These are phyloP conservation scores for Cataglyphis albicans DNA, from an alignment of 2,888 invertebrate species.

Conservation along the genomic window DNA sequence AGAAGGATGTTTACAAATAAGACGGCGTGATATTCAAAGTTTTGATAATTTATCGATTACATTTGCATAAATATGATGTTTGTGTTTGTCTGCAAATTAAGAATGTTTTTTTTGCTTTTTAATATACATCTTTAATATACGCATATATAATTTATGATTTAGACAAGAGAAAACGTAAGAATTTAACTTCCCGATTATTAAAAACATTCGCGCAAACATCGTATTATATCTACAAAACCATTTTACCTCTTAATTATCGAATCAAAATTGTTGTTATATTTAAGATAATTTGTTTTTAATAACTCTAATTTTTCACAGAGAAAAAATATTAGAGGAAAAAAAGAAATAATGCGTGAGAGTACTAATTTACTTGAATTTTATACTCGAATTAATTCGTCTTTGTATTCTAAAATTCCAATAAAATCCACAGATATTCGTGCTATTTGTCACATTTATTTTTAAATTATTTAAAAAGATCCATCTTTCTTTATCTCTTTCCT, in stretches of 20 bases:
- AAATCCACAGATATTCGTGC: not conserved
- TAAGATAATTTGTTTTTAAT: not conserved
- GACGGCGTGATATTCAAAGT: no score
- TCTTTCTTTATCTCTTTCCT: slow-evolving; percentile 16
- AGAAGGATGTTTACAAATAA: no score
- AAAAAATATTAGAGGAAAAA: not conserved
- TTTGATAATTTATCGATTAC: no score
- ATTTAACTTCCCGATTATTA: not conserved
- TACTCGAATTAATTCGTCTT: not conserved
- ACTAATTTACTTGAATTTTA: not conserved
- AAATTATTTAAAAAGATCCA: not conserved
- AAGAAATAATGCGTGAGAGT: not conserved
- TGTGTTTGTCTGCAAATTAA: no score
- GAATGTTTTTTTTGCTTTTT: no score
- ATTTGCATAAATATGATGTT: no score
- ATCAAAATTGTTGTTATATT: not conserved
- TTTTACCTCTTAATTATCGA: not conserved
- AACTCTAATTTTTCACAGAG: not conserved
- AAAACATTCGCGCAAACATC: not conserved
- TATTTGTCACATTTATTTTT: not conserved
- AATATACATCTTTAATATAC: no score
- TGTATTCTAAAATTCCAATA: not conserved
- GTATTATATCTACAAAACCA: not conserved
- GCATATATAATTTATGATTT: not conserved
- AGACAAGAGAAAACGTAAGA: not conserved